phyloP scores from a whole-genome alignment of 2,113 vertebrate species.

The Paramisgurnus dabryanus region DNA sequence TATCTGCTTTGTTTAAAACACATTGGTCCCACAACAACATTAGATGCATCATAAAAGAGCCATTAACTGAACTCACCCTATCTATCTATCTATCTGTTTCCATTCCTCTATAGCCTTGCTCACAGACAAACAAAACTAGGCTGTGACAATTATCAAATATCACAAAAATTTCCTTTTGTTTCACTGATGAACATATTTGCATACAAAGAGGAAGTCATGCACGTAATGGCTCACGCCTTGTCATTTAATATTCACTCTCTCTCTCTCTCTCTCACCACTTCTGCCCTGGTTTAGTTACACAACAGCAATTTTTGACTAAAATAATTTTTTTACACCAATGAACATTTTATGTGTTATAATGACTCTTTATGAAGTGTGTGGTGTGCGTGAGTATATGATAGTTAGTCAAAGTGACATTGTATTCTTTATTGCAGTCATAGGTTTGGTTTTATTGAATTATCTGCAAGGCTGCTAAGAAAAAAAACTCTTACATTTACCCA shows the following conservation, averaged over 20 bases:
- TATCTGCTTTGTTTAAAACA: too few relatives aligned
- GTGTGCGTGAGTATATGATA: too few relatives aligned
- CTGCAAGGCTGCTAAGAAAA: neutral
- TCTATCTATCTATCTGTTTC: neutral
- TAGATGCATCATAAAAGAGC: neutral
- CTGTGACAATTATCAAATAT: too few relatives aligned
- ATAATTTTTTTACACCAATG: constrained; percentile 8
- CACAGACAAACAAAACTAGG: too few relatives aligned
- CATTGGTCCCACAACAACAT: too few relatives aligned
- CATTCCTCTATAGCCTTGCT: neutral
- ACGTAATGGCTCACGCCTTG: constrained; percentile 10
- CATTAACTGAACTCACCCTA: neutral
- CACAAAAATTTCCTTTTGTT: too few relatives aligned
- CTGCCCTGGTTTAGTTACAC: constrained; percentile 5
- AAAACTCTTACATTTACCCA: too few relatives aligned
- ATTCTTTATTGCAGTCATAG: neutral
- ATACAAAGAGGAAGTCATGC: neutral
- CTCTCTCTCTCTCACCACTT: constrained; percentile 17
- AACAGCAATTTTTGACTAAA: constrained; percentile 1
- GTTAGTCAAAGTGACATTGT: neutral
- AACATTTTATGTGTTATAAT: constrained; percentile 21
- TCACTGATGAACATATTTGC: neutral
- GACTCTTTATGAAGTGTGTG: neutral
- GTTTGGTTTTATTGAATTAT: constrained; percentile 17
- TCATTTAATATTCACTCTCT: neutral